Evolutionary conservation across 2,888 invertebrate genomes (phyloP), one percentile per base, ranked within the genome.

Genomic region (Xylocampa areola): DNA sequence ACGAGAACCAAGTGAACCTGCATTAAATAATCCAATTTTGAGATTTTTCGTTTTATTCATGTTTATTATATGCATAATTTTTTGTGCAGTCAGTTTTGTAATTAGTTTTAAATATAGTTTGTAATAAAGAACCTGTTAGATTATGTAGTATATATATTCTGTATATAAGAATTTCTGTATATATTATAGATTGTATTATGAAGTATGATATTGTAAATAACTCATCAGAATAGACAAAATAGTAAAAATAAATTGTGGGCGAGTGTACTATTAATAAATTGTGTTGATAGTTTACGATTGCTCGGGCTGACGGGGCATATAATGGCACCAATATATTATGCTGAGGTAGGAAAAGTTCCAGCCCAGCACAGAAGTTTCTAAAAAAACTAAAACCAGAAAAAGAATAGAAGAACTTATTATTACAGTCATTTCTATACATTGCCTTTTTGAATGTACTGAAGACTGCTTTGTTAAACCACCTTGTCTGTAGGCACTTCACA

Each of bases 1-100:
- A 5, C 16, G 13, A 4, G 49, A 39, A 0, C 33, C 40, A 0
- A 50, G n/a, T 2, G 49, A 50, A 1, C 49, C 49, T 2, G 49
- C 49, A 17, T 50, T 50, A 27, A 33, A 33, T 25, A 50, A 40
- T 21, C 49, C 33, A 10, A 50, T 13, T 35, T 40, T 40, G 16
- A 50, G 40, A 10, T 16, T 19, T 16, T 41, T 50, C n/a, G n/a
- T n/a, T 10, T 25, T 10, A 23, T 40, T 27, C 1, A 11, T 33
- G 39, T 50, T 17, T 2, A 4, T 17, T 14, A 1, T 27, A 27
- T 16, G 4, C n/a, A 17, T 4, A 1, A 29, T 32, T 10, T 16
- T 2, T 5, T 29, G 10, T 4, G 5, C 29, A 17, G 8, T 29
- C 16, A 40, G 7, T 14, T 16, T 4, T 29, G 25, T 10, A 25